Conservation (phyloP, 92 coral and sea anemone species). For the Porites evermanni region DNA sequence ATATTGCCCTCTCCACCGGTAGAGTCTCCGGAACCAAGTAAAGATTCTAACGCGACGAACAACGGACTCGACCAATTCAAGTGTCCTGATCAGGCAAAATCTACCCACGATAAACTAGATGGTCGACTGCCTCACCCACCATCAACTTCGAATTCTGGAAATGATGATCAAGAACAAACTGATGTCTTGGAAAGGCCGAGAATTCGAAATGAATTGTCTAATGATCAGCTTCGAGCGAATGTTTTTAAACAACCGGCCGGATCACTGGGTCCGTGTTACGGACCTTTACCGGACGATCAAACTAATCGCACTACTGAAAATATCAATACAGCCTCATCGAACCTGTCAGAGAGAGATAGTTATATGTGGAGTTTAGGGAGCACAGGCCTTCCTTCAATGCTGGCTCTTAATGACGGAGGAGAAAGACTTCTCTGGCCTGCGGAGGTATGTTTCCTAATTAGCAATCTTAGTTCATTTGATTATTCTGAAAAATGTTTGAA, state of each 20-base stretch:
- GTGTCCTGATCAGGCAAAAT: neutral
- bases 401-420: neutral
- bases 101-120: neutral
- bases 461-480: neutral
- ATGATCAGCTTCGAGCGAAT: too few relatives aligned
- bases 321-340: neutral
- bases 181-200: too few relatives aligned
- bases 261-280: neutral
- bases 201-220: too few relatives aligned
- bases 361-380: slow-evolving; percentile 1
- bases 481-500: too few relatives aligned
- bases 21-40: neutral
- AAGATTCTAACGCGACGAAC: neutral
- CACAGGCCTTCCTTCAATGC: neutral
- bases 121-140: neutral
- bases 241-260: too few relatives aligned
- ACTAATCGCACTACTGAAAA: neutral
- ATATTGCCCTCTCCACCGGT: slow-evolving; percentile 8
- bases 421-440: slow-evolving; percentile 3
- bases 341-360: neutral
- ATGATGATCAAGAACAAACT: too few relatives aligned
- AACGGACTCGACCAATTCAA: neutral
- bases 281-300: neutral
- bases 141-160: too few relatives aligned
- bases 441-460: neutral